A percentile compares a stretch with the other conserved stretches of the same genome.
Conservation (phyloP, 92 coral and sea anemone genomes). For the Porites rus region DNA sequence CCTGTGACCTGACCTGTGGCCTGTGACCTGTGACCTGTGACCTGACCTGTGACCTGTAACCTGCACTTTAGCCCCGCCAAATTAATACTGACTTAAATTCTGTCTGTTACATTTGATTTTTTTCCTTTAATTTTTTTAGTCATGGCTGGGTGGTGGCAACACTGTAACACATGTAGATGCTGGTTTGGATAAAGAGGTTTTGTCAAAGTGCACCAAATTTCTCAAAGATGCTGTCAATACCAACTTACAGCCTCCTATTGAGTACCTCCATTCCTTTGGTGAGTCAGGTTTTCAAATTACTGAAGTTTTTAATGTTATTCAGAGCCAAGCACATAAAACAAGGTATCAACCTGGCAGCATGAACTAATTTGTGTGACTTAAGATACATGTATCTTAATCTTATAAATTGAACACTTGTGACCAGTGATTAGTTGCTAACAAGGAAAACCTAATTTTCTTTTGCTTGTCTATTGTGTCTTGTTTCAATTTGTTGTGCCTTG, state of each 20-base stretch:
- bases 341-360: no score
- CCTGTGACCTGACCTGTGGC: no score
- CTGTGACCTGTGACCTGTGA: no score
- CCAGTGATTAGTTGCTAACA: no score
- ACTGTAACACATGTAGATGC: slow-evolving; percentile 94
- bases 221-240: slow-evolving; percentile 83
- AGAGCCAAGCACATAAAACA: no score
- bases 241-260: slow-evolving; percentile 91
- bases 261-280: slow-evolving; percentile 93
- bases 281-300: slow-evolving; percentile 27
- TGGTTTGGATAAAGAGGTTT: slow-evolving; percentile 83
- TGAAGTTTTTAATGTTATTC: no score
- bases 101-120: background rate
- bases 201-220: slow-evolving; percentile 74
- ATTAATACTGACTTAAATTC: background rate
- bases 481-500: background rate
- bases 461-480: background rate
- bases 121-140: slow-evolving; percentile 47
- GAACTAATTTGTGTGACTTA: no score
- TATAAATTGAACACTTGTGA: no score
- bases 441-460: no score
- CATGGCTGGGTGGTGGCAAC: slow-evolving; percentile 97
- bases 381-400: no score
- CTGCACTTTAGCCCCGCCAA: no score
- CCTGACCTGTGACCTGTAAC: no score